Evolutionary conservation across 1,140 invertebrate genomes (phyloP).

Genomic region (Aphidius gifuensis): DNA sequence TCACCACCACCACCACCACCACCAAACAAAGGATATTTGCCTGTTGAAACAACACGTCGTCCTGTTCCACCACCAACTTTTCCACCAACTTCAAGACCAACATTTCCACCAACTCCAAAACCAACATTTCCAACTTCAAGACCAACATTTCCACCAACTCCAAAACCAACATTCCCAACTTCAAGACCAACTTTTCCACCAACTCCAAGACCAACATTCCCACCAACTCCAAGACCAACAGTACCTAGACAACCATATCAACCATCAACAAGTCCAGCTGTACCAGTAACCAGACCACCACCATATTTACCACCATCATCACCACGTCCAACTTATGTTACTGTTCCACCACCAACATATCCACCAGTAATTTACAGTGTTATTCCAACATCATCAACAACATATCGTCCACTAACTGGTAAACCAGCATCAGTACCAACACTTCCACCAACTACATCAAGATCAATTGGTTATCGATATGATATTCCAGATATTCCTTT

Average conservation of each 20-base stretch:
- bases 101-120: not conserved
- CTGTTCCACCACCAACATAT: slow-evolving; percentile 39
- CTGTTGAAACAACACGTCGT: too few species aligned
- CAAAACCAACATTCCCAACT: not conserved
- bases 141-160: not conserved
- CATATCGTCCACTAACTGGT: slow-evolving; percentile 32
- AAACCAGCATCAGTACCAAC: slow-evolving; percentile 38
- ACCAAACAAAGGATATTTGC: not conserved
- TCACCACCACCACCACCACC: not conserved
- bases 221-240: slow-evolving; percentile 1
- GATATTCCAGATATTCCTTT: slow-evolving; percentile 47
- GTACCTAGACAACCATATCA: not conserved
- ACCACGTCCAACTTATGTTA: slow-evolving; percentile 34
- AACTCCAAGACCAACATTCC: not conserved
- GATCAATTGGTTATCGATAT: slow-evolving; percentile 46
- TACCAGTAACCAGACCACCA: slow-evolving; percentile 31
- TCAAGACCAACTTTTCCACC: slow-evolving; percentile 1
- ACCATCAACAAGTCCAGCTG: not conserved
- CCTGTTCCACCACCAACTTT: too few species aligned
- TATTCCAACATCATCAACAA: slow-evolving; percentile 38
- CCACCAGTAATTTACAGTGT: slow-evolving; percentile 39
- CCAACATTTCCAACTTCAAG: not conserved
- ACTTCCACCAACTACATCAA: slow-evolving; percentile 41
- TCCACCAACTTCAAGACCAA: too few species aligned
- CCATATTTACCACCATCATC: slow-evolving; percentile 43